Conservation (phyloP, 2,113 vertebrate genomes). For the Haemorhous mexicanus region DNA sequence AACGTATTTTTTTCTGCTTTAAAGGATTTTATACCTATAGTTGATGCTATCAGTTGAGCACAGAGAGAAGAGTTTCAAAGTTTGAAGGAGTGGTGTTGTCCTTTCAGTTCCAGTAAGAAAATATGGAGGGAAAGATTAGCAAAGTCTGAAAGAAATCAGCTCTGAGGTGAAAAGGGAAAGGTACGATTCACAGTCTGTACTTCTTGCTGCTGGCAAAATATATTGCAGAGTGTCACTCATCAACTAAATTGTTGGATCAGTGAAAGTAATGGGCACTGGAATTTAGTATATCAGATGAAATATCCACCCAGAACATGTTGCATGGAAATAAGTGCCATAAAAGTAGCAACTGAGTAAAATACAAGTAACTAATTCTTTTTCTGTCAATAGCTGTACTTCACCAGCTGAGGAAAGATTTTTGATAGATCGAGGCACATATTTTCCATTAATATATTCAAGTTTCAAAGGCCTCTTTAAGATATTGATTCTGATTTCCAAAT, state of each 20-base stretch:
- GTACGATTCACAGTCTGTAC: neutral
- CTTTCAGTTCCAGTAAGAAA: neutral
- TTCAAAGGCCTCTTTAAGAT: slow-evolving; percentile 6
- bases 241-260: neutral
- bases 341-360: neutral
- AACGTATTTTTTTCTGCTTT: rapidly evolving
- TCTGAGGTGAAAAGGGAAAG: neutral
- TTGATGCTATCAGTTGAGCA: neutral
- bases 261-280: neutral
- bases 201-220: neutral
- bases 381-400: neutral
- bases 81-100: neutral
- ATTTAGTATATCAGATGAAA: neutral
- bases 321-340: neutral
- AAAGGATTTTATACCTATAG: neutral
- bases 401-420: neutral
- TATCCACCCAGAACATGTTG: neutral
- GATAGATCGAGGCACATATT: neutral
- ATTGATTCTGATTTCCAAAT: neutral
- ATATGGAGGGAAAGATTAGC: neutral
- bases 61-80: neutral
- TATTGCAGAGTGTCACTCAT: neutral
- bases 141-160: neutral
- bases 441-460: neutral
- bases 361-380: neutral